phyloP scores from a whole-genome alignment of 2,888 invertebrate species.

The Fragum fragum region DNA sequence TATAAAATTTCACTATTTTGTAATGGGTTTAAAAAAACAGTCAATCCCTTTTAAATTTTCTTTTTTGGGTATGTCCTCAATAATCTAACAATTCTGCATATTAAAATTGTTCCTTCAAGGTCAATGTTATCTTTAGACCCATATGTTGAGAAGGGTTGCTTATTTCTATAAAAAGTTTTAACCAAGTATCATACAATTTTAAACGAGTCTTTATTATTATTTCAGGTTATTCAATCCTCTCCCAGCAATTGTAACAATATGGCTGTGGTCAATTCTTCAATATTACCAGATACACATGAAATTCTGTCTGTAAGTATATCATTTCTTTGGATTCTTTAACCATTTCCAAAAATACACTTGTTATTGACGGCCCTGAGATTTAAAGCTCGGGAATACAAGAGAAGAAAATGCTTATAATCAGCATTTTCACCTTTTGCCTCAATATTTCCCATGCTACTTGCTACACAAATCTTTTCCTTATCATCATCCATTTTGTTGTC shows the following conservation, averaged over 20 bases:
- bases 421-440: not conserved
- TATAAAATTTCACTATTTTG: no score
- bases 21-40: no score
- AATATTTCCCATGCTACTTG: not conserved
- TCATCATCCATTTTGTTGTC: not conserved
- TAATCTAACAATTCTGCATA: no score
- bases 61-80: no score
- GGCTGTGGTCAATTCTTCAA: not conserved
- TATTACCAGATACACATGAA: not conserved
- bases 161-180: constrained; percentile 1
- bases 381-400: not conserved
- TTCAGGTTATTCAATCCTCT: constrained; percentile 3
- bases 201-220: not conserved
- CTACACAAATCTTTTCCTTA: not conserved
- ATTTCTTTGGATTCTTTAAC: not conserved
- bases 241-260: not conserved
- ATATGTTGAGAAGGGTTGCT: constrained; percentile 6
- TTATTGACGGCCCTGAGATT: not conserved
- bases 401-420: constrained; percentile 1
- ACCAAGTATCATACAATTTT: not conserved
- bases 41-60: no score
- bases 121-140: not conserved
- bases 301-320: constrained; percentile 4
- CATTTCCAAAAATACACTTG: not conserved
- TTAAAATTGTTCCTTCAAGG: not conserved